Percentiles rank a stretch among this genome's conserved stretches.
These are phyloP conservation scores for Tiliacea aurago DNA, from an alignment of 2,888 invertebrate genomes.

Conservation along the genomic window DNA sequence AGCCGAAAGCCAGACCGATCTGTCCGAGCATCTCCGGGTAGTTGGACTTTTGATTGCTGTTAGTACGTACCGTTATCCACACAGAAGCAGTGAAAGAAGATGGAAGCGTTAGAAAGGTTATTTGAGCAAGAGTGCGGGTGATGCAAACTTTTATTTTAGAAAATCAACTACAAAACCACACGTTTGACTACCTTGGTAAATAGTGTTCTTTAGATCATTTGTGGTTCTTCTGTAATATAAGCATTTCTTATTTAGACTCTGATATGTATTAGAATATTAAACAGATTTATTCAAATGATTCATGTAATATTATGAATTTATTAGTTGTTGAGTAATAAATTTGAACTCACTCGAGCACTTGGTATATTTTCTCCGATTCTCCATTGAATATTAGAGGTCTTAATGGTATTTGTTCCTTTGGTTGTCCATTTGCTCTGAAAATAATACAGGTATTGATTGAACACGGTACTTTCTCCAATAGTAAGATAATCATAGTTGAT, in stretches of 20 bases:
- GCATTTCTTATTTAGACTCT: slow-evolving; percentile 69
- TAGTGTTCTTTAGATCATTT: slow-evolving; percentile 90
- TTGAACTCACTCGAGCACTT: slow-evolving; percentile 93
- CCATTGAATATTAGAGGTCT: slow-evolving; percentile 93
- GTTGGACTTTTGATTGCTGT: slow-evolving; percentile 89
- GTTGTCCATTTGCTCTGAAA: slow-evolving; percentile 86
- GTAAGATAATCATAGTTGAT: background rate
- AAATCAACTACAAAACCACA: slow-evolving; percentile 78
- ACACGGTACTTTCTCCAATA: background rate
- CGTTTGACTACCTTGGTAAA: slow-evolving; percentile 87
- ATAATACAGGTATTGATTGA: background rate
- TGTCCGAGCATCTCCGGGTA: slow-evolving; percentile 90
- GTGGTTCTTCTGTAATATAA: slow-evolving; percentile 89
- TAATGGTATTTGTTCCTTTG: slow-evolving; percentile 94
- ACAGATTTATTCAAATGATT: slow-evolving; percentile 60
- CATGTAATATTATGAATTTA: slow-evolving; percentile 48
- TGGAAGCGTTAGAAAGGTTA: slow-evolving; percentile 62
- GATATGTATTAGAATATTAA: slow-evolving; percentile 60
- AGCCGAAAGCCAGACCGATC: slow-evolving; percentile 89
- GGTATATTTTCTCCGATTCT: slow-evolving; percentile 92
- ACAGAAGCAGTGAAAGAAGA: slow-evolving; percentile 78
- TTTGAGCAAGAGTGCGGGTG: slow-evolving; percentile 63
- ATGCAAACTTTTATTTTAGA: slow-evolving; percentile 58
- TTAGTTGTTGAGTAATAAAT: slow-evolving; percentile 16
- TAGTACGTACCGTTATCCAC: slow-evolving; percentile 77